Conservation (phyloP, 2,888 invertebrate species). For the Nephrotoma guestfalica region DNA sequence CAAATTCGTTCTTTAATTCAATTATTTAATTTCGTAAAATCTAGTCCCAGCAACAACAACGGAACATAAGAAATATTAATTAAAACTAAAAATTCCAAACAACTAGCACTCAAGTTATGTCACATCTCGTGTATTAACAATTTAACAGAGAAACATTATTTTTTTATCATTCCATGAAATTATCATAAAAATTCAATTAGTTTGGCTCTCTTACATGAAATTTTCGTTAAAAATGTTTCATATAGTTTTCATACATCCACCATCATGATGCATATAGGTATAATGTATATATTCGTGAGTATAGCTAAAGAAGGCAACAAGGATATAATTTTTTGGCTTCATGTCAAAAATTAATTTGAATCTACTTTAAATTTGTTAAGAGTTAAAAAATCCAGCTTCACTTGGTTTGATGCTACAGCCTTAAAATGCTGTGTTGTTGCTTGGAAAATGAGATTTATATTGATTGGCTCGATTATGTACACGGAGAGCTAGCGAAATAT, state of each 20-base stretch:
- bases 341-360: neutral
- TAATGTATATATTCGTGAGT: too few relatives aligned
- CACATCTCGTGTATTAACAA: neutral
- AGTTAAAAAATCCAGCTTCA: neutral
- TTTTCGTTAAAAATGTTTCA: neutral
- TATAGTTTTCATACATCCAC: neutral
- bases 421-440: neutral
- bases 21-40: neutral
- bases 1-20: neutral
- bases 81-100: neutral
- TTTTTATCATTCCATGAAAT: neutral
- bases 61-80: neutral
- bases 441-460: neutral
- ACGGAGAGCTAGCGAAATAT: neutral
- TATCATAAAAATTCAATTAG: neutral
- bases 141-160: neutral
- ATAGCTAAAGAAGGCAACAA: neutral
- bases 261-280: neutral
- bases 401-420: neutral
- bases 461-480: neutral
- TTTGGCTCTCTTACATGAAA: neutral
- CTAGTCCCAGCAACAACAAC: too few relatives aligned
- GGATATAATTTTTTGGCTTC: neutral
- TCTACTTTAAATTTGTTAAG: neutral
- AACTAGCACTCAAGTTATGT: neutral